Conservation (phyloP, 2,797 vertebrate species). For the Momotus momota region DNA sequence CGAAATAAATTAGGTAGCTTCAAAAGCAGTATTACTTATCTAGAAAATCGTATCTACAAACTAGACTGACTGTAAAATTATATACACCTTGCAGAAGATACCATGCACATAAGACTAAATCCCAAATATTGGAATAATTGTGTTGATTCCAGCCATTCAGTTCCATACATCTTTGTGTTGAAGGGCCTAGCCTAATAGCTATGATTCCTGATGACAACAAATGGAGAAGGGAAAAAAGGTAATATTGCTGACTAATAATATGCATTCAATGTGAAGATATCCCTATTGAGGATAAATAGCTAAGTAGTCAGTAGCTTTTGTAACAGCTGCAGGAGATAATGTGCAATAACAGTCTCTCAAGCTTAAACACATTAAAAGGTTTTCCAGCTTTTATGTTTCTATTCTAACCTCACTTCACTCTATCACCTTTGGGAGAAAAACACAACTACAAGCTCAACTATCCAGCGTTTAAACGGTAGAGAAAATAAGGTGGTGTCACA, state of each 20-base stretch:
- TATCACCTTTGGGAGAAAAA: neutral
- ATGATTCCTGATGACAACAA: neutral
- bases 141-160: slow-evolving; percentile 16
- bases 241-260: neutral
- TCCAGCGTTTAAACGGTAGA: neutral
- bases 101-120: neutral
- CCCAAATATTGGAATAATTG: slow-evolving; percentile 21
- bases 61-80: neutral
- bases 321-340: slow-evolving; percentile 13
- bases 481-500: neutral
- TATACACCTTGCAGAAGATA: neutral
- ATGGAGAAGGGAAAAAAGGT: neutral
- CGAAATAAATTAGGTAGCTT: neutral
- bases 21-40: neutral
- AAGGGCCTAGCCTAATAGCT: neutral
- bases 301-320: neutral
- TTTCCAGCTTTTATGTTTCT: neutral
- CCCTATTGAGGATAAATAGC: neutral
- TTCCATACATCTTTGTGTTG: neutral
- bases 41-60: neutral
- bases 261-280: neutral
- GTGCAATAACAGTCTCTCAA: neutral
- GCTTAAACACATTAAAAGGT: neutral
- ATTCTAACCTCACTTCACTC: neutral
- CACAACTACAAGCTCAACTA: neutral